Conservation (phyloP, 1,140 invertebrate genomes). For the Bombus soroeensis region DNA sequence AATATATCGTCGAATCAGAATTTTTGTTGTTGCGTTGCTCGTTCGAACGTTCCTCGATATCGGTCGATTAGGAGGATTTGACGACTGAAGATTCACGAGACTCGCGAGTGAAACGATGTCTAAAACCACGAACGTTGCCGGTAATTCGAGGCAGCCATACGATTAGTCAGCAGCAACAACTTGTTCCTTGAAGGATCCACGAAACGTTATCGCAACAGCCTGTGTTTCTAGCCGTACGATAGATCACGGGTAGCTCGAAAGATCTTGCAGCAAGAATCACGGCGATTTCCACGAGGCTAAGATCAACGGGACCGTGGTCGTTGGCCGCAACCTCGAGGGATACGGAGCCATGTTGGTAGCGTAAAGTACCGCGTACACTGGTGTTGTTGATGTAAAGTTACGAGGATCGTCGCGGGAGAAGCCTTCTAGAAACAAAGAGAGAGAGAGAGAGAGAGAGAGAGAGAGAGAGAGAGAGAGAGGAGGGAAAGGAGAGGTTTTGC, state of each 20-base stretch:
- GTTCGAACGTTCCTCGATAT: not conserved
- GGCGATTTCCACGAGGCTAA: not conserved
- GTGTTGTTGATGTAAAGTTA: conserved; percentile 39
- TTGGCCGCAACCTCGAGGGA: conserved; percentile 20
- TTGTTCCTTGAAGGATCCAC: not conserved
- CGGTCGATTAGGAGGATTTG: not conserved
- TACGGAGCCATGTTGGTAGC: not conserved
- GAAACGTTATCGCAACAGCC: not conserved
- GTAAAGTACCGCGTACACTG: not conserved
- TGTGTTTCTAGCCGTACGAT: not conserved
- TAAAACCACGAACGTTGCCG: not conserved
- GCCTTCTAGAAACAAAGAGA: no score
- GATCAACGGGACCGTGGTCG: not conserved
- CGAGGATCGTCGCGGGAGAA: not conserved
- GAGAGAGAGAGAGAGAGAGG: no score
- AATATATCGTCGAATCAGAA: no score
- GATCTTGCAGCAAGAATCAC: not conserved
- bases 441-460: not conserved
- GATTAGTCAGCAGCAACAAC: conserved; percentile 2
- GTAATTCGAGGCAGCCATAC: not conserved
- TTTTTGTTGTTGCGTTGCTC: not conserved
- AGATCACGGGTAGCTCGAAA: not conserved
- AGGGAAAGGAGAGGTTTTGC: not conserved
- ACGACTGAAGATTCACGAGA: not conserved
- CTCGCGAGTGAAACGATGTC: not conserved